Evolutionary conservation across 2,888 invertebrate genomes (phyloP), one percentile per base, ranked within the genome.

Genomic region (Thereva unica): DNA sequence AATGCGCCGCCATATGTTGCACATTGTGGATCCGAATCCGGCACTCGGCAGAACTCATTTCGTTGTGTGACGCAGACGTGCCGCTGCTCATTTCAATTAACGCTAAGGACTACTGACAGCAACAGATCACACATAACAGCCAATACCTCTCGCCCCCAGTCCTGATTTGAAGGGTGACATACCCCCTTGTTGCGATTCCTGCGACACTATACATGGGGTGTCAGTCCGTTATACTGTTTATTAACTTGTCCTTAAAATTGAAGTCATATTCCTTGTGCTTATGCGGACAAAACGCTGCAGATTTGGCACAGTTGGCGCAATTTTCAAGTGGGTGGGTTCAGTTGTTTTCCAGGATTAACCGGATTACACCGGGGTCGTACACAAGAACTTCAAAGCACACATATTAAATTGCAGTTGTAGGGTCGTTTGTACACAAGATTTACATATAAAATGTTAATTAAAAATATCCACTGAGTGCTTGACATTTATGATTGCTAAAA

Each of bases 1-100:
- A 71, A 71, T 71, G 67, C 64, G 55, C 37, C 9, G 63, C 71
- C 71, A 71, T 71, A 71, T 71, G 71, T 68, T 71, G 69, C 70
- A 67, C 63, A 59, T 66, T 50, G 67, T 23, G 64, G 61, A 64
- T 53, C 54, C 34, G 50, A 34, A 61, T 40, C 61, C 61, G 10
- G 35, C 35, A 45, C 9, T 10, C 9, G 41, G 34, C 50, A 23
- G 23, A 23, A 34, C 40, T 61, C 12, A n/a, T 4, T 61, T 49
- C 50, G 50, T 34, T 50, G 41, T 50, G 40, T 38, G 42, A 9
- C 50, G 45, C 49, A 23, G 40, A 40, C 45, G 61, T 61, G 40
- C 49, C 34, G 7, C 61, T 61, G 61, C 50, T 61, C 61, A 50
- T 61, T 61, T 61, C 61, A 61, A 50, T 50, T 61, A 23, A 61